These are phyloP conservation scores for Adelognathus sp. DNA, from an alignment of 2,888 invertebrate genomes.

Conservation along the genomic window DNA sequence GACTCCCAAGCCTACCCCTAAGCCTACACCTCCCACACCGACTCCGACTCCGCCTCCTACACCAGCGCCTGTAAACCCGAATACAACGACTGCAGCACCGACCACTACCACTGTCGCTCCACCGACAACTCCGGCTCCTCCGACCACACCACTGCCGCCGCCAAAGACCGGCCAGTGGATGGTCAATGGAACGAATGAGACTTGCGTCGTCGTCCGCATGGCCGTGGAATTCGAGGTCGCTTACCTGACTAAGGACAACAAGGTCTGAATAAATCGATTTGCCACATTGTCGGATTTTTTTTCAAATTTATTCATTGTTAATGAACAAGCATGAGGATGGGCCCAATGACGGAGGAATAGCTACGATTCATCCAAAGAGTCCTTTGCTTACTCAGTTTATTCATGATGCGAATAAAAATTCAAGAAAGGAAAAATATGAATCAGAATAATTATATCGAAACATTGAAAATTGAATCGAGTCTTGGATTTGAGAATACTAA, in stretches of 20 bases:
- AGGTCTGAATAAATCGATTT: constrained; percentile 61
- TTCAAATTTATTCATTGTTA: background rate
- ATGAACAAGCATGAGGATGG: too few relatives aligned
- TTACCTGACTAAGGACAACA: constrained; percentile 80
- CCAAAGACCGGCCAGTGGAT: constrained; percentile 82
- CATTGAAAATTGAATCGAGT: too few relatives aligned
- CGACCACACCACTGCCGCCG: constrained; percentile 70
- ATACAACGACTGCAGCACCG: constrained; percentile 22
- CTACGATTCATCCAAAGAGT: too few relatives aligned
- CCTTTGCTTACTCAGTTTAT: too few relatives aligned
- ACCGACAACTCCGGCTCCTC: constrained; percentile 73
- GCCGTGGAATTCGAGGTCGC: constrained; percentile 86
- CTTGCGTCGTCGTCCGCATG: constrained; percentile 87
- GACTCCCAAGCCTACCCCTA: background rate
- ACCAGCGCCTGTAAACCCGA: background rate
- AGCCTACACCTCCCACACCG: background rate
- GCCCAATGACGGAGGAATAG: too few relatives aligned
- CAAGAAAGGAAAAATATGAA: too few relatives aligned
- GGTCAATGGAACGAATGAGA: constrained; percentile 81
- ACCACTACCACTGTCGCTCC: constrained; percentile 76
- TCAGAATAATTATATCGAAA: too few relatives aligned
- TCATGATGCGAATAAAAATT: too few relatives aligned
- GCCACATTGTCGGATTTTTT: constrained; percentile 5
- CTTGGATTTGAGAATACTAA: too few relatives aligned
- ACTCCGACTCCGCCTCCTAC: constrained; percentile 10